These are phyloP conservation scores for Falcunculus frontatus DNA, from an alignment of 2,113 vertebrate species.

Conservation along the genomic window DNA sequence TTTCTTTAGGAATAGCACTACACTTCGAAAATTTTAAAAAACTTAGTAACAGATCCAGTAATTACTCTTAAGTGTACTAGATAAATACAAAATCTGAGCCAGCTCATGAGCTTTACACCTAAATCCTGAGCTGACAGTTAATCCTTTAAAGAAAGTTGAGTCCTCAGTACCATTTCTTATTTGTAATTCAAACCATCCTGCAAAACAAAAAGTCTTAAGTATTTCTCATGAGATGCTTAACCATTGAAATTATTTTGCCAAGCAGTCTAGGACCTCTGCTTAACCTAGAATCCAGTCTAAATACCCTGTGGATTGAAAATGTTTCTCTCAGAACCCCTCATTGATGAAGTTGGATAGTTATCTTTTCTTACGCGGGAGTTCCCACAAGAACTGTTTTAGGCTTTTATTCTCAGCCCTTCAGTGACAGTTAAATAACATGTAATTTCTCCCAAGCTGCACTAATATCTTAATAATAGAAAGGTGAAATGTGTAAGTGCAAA, in stretches of 20 bases:
- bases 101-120: neutral
- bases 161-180: neutral
- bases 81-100: neutral
- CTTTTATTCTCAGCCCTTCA: neutral
- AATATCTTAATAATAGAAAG: neutral
- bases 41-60: neutral
- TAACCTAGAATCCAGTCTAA: slow-evolving; percentile 8
- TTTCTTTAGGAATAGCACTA: neutral
- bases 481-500: neutral
- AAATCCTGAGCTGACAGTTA: neutral
- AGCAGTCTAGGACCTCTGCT: neutral
- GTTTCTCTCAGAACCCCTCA: neutral
- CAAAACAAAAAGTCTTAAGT: neutral
- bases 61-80: neutral
- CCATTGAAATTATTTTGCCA: neutral
- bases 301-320: neutral
- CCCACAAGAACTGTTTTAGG: neutral
- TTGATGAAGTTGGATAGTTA: neutral
- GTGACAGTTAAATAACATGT: neutral
- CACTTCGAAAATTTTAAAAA: neutral
- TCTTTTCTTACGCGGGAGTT: neutral
- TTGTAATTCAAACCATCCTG: slow-evolving; percentile 26
- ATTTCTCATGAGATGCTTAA: neutral
- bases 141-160: neutral
- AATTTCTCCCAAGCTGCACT: neutral